These are phyloP conservation scores for Tragelaphus oryx DNA, from an alignment of 2,797 vertebrate genomes.

Conservation along the genomic window DNA sequence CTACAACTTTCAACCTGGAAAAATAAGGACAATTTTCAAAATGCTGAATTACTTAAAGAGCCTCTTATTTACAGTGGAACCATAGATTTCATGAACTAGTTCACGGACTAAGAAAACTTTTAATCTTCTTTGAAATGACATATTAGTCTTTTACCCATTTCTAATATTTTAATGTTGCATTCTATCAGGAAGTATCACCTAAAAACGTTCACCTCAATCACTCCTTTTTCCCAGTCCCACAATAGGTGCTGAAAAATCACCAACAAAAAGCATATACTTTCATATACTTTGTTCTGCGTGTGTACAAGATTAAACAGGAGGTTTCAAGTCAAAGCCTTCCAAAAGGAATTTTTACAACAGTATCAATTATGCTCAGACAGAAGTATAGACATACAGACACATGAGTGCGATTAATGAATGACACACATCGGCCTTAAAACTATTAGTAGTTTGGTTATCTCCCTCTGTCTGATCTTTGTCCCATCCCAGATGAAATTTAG, in stretches of 20 bases:
- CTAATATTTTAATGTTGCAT: not conserved
- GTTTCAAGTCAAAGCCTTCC: not conserved
- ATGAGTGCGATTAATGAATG: not conserved
- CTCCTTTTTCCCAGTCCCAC: not conserved
- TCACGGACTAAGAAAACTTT: not conserved
- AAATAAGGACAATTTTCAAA: slow-evolving; percentile 25
- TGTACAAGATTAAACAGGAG: not conserved
- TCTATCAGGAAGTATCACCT: not conserved
- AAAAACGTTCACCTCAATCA: not conserved
- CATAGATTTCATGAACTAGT: not conserved
- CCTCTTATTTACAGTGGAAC: slow-evolving; percentile 1
- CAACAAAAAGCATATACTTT: not conserved
- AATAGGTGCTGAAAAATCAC: not conserved
- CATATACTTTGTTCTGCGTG: not conserved
- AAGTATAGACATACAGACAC: not conserved
- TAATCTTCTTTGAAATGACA: slow-evolving; percentile 26
- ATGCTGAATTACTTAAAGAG: slow-evolving; percentile 9
- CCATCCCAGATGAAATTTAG: not conserved
- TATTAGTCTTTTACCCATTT: not conserved
- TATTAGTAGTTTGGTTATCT: not conserved
- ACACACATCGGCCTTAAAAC: not conserved
- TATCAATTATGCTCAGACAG: not conserved
- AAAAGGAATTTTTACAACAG: not conserved
- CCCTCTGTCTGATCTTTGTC: not conserved
- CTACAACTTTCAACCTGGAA: not conserved